phyloP scores from a whole-genome alignment of 2,888 invertebrate species.

The Drosophila infuscata region DNA sequence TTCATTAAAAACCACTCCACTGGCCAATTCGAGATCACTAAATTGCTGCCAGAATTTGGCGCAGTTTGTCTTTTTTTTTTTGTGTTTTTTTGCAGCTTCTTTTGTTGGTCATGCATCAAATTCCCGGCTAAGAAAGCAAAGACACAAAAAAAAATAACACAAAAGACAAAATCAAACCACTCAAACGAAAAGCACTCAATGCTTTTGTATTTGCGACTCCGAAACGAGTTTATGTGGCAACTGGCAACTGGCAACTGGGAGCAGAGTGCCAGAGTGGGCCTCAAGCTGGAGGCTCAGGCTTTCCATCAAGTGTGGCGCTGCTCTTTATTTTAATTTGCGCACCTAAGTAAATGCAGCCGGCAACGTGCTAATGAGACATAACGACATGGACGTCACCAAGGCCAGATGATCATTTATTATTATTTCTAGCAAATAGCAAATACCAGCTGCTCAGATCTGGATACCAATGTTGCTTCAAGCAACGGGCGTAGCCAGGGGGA shows the following conservation, averaged over 20 bases:
- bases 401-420: conserved; percentile 72
- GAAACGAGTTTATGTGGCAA: conserved; percentile 43
- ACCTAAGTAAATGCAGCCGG: conserved; percentile 64
- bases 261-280: conserved; percentile 6
- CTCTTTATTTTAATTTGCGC: conserved; percentile 74
- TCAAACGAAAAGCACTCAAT: conserved; percentile 29
- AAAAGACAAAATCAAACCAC: conserved; percentile 38
- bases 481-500: not conserved
- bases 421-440: conserved; percentile 39
- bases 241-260: not conserved
- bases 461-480: conserved; percentile 1
- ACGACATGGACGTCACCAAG: conserved; percentile 72
- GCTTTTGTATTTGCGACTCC: conserved; percentile 38
- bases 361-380: conserved; percentile 76
- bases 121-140: conserved; percentile 48
- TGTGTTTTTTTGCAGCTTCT: conserved; percentile 21
- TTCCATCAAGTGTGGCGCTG: conserved; percentile 51
- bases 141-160: conserved; percentile 12
- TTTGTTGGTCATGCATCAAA: conserved; percentile 48
- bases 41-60: conserved; percentile 49
- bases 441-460: not conserved
- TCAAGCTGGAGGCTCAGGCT: conserved; percentile 21
- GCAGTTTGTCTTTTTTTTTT: conserved; percentile 25
- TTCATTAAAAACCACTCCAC: conserved; percentile 46
- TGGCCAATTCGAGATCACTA: conserved; percentile 50